Conservation (phyloP, 2,888 invertebrate genomes). For the Zeuzera pyrina region DNA sequence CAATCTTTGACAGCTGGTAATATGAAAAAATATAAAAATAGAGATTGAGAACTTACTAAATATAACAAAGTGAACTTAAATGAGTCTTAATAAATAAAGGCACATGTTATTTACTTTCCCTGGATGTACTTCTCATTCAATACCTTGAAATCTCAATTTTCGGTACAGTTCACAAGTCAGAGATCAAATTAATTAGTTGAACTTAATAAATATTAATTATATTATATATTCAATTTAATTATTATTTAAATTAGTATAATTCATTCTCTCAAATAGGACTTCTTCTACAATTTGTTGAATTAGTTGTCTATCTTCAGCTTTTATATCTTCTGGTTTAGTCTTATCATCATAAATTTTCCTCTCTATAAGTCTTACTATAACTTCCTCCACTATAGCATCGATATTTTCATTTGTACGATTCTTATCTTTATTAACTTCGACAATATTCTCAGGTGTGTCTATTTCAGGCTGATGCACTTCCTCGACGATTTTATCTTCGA, state of each 20-base stretch:
- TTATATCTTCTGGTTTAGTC: constrained; percentile 62
- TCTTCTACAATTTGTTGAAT: constrained; percentile 67
- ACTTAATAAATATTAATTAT: too few species aligned
- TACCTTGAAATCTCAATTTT: too few species aligned
- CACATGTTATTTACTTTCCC: too few species aligned
- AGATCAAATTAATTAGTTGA: too few species aligned
- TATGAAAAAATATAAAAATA: too few species aligned
- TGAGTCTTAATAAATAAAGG: too few species aligned
- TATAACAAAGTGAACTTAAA: too few species aligned
- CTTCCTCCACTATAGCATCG: constrained; percentile 63
- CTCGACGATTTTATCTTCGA: constrained; percentile 10
- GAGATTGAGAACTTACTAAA: too few species aligned
- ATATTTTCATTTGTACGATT: constrained; percentile 45
- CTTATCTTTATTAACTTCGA: constrained; percentile 12
- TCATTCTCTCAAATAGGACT: constrained; percentile 54
- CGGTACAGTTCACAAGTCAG: too few species aligned
- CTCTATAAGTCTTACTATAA: constrained; percentile 55
- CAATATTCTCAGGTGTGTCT: constrained; percentile 4
- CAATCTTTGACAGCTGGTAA: too few species aligned
- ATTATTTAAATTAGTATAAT: constrained; percentile 37
- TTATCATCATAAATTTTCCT: constrained; percentile 69
- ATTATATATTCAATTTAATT: too few species aligned
- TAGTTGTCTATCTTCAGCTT: constrained; percentile 51
- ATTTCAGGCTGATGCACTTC: constrained; percentile 9
- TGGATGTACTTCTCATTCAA: too few species aligned